Conservation (phyloP, 2,113 vertebrate genomes). For the Ptyas mucosa region DNA sequence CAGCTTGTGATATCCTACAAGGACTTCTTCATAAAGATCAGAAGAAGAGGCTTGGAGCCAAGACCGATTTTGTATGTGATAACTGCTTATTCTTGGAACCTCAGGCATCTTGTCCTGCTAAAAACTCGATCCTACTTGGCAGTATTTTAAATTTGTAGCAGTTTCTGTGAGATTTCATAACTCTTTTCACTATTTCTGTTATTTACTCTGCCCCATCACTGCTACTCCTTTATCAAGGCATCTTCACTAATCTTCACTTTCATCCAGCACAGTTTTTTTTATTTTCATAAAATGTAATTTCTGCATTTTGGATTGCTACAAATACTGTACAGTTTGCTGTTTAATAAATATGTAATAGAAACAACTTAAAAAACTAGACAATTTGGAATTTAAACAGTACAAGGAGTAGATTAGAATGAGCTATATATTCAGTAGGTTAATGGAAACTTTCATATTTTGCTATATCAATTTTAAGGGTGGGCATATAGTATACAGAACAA, state of each 20-base stretch:
- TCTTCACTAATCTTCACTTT: neutral
- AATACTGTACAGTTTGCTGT: neutral
- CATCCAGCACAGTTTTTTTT: neutral
- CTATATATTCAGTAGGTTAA: neutral
- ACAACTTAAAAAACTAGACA: neutral
- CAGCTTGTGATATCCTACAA: constrained; percentile 82
- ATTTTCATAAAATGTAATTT: neutral
- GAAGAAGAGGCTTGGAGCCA: constrained; percentile 85
- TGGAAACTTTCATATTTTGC: neutral
- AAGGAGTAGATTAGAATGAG: neutral
- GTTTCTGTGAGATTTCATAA: neutral
- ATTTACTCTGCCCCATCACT: neutral
- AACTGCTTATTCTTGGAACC: neutral
- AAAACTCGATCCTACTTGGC: neutral
- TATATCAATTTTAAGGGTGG: neutral
- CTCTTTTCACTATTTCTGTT: neutral
- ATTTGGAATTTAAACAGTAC: neutral
- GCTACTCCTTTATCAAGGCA: neutral
- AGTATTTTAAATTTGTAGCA: neutral
- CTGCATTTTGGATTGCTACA: neutral
- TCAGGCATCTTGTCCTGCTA: neutral
- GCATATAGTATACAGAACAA: neutral
- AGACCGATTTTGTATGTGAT: constrained; percentile 90
- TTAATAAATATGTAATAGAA: neutral
- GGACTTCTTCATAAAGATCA: constrained; percentile 95